Evolutionary conservation across 2,797 vertebrate genomes (phyloP), one percentile per base, ranked within the genome.

Genomic region (Clarias platycephalus): DNA sequence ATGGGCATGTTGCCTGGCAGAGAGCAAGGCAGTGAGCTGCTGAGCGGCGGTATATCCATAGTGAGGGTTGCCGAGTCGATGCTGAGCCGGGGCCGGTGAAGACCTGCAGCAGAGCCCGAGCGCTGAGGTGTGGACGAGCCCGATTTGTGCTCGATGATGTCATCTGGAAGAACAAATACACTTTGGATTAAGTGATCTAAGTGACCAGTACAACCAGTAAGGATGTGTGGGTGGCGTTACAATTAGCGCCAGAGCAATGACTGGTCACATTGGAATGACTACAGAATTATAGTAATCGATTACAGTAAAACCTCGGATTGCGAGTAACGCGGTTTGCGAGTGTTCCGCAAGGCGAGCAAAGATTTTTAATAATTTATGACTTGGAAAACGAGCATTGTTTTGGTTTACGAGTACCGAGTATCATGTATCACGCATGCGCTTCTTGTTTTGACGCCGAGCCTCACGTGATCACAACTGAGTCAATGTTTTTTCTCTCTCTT

Each of bases 101-200:
- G 93, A 20, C 96, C 96, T 0, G 96, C 96, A 0, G 96, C 94
- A 0, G 98, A 99, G 84, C 96, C 96, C 0, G 97, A 98, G 82
- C 97, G 96, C 93, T 99, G 97, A 0, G 97, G 98, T 0, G 98
- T 98, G 80, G 97, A 98, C 0, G 97, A 97, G 66, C 97, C 97
- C 0, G 97, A 98, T 88, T 96, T 97, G 64, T 96, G 96, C 86
- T 99, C 98, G 5, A 94, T 92, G 87, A 96, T 95, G 37, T 99
- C 98, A 10, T 99, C 98, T 99, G 82, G 81, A 40, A 75, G 53
- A n/a, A 81, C 13, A 20, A 31, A 77, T 20, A 34, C 20, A 67
- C 6, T 83, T 37, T 18, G 2, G 44, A 5, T 28, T 28, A 28
- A n/a, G 15, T 6, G 20, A 34, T 15, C 12, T 26, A 72, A 49